A percentile compares a stretch with the other conserved stretches of the same genome.
Conservation (phyloP, 2,113 vertebrate species). For the Notarius lentiginosus region DNA sequence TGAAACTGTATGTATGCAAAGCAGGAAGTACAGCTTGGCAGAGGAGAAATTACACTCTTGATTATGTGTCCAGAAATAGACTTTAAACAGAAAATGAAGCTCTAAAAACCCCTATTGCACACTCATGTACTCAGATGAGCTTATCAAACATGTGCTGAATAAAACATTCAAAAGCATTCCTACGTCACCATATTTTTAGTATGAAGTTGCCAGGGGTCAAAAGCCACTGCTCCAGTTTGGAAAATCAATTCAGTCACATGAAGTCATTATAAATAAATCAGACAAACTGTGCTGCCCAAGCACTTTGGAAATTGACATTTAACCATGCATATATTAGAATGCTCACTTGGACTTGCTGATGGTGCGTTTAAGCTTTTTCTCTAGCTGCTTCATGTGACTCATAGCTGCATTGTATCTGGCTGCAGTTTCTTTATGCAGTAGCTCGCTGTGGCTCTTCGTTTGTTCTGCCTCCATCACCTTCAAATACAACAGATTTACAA, state of each 20-base stretch:
- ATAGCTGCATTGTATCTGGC: conserved; percentile 89
- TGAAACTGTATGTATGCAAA: background rate
- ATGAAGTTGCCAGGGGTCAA: background rate
- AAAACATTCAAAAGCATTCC: background rate
- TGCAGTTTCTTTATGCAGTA: conserved; percentile 91
- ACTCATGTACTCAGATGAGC: background rate
- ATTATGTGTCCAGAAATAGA: background rate
- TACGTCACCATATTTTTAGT: background rate
- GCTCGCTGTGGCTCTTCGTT: conserved; percentile 88
- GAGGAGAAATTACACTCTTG: background rate
- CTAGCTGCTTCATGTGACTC: conserved; percentile 91
- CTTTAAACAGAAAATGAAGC: background rate
- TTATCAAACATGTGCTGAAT: background rate
- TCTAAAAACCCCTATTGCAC: background rate
- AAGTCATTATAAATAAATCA: background rate
- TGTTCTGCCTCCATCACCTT: conserved; percentile 98
- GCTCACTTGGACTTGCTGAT: conserved; percentile 97
- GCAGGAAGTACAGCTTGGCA: background rate
- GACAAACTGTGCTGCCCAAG: background rate
- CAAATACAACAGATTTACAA: conserved; percentile 30
- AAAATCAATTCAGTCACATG: background rate
- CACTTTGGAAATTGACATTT: background rate
- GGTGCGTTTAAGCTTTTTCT: conserved; percentile 94
- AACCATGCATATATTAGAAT: background rate
- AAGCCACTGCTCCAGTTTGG: background rate